Conservation (phyloP, 2,888 invertebrate genomes). For the Gymnoscelis rufifasciata region DNA sequence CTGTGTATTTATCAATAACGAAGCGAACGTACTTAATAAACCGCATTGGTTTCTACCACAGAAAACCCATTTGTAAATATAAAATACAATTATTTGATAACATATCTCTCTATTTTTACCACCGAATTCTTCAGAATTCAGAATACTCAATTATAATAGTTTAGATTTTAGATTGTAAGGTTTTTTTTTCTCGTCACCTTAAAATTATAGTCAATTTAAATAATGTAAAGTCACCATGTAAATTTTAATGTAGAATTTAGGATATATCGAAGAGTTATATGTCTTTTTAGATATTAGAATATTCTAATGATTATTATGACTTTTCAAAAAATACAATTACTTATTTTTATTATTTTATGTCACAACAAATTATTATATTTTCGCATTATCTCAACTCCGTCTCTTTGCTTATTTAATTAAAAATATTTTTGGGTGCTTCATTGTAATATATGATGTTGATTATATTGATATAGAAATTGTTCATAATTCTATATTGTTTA, state of each 20-base stretch:
- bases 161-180: slow-evolving; percentile 28
- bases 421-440: neutral
- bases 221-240: slow-evolving; percentile 42
- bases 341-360: slow-evolving; percentile 12
- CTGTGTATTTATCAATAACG: slow-evolving; percentile 41
- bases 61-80: slow-evolving; percentile 23
- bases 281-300: slow-evolving; percentile 13
- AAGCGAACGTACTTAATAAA: slow-evolving; percentile 6
- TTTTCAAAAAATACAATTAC: slow-evolving; percentile 18
- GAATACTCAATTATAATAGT: slow-evolving; percentile 57
- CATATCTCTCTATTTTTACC: slow-evolving; percentile 57
- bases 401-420: too few relatives aligned
- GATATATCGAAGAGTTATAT: slow-evolving; percentile 9
- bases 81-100: slow-evolving; percentile 30
- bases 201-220: slow-evolving; percentile 58
- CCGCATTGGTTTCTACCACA: neutral
- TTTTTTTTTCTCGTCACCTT: slow-evolving; percentile 62
- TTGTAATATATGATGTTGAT: too few relatives aligned
- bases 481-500: too few relatives aligned
- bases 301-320: slow-evolving; percentile 17
- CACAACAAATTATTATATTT: too few relatives aligned
- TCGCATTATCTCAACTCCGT: too few relatives aligned
- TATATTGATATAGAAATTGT: too few relatives aligned
- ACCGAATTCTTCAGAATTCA: slow-evolving; percentile 50
- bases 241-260: slow-evolving; percentile 22